Evolutionary conservation across 1,140 invertebrate genomes (phyloP), one percentile per base, ranked within the genome.

Genomic region (Atopsyche davidsoni): DNA sequence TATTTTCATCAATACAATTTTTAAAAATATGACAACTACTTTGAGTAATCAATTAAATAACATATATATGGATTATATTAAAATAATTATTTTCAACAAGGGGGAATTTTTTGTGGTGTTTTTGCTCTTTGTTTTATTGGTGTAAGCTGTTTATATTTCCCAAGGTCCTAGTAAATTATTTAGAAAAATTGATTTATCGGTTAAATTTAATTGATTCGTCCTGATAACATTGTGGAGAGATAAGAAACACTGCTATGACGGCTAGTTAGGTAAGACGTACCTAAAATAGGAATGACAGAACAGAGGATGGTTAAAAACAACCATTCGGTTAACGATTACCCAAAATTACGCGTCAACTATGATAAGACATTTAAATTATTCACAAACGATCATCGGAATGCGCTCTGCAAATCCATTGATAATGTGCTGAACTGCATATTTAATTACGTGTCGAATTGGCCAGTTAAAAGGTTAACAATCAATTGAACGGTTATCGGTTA

Each of bases 391-490:
- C 25, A 38, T 24, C n/a, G n/a, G n/a, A n/a, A n/a, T n/a, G n/a
- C n/a, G n/a, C n/a, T n/a, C n/a, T n/a, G n/a, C n/a, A n/a, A n/a
- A n/a, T n/a, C n/a, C n/a, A n/a, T n/a, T n/a, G n/a, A n/a, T n/a
- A n/a, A n/a, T n/a, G n/a, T n/a, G n/a, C n/a, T n/a, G n/a, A n/a
- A n/a, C n/a, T n/a, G n/a, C n/a, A n/a, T n/a, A n/a, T n/a, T n/a
- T n/a, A n/a, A n/a, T n/a, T 39, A 48, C 36, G 46, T 48, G 36
- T 48, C n/a, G 16, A 39, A 38, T 18, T 24, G 46, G 34, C 23
- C 45, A 48, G 46, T 48, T 48, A 48, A 47, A 46, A 48, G 46
- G 46, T 40, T 40, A 40, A 48, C 24, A 40, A 48, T 48, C 46
- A 48, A 48, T 39, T 48, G 35, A 39, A 17, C 18, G 43, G 31